A percentile compares a stretch with the other conserved stretches of the same genome.
phyloP scores from a whole-genome alignment of 1,140 invertebrate species.

The Pseudachorutes palmiensis region DNA sequence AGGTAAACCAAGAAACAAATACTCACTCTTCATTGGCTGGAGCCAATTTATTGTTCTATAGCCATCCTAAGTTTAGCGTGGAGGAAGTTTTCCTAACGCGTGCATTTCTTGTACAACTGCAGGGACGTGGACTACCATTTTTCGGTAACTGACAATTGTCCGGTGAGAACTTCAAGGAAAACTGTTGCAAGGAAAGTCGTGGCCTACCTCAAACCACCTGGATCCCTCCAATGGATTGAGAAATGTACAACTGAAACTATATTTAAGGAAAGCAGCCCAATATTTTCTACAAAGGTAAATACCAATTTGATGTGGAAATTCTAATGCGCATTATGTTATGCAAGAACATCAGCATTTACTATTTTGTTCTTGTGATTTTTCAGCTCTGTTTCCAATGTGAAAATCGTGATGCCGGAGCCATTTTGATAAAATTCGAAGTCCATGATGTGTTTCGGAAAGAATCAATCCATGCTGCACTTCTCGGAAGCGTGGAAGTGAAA shows the following conservation, averaged over 20 bases:
- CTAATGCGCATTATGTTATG: too few species aligned
- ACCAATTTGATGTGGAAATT: too few species aligned
- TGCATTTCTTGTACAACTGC: too few species aligned
- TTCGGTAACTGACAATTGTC: slow-evolving; percentile 1
- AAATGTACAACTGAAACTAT: slow-evolving; percentile 21
- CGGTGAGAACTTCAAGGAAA: slow-evolving; percentile 8
- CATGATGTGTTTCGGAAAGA: slow-evolving; percentile 7
- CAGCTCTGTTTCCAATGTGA: slow-evolving; percentile 15
- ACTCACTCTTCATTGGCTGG: too few species aligned
- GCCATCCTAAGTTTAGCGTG: too few species aligned
- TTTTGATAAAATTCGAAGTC: slow-evolving; percentile 12
- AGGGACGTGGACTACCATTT: slow-evolving; percentile 19
- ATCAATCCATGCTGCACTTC: background rate
- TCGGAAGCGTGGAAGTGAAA: slow-evolving; percentile 14
- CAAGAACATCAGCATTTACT: too few species aligned
- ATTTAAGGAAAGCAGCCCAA: slow-evolving; percentile 14
- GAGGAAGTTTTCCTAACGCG: too few species aligned
- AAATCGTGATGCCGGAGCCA: slow-evolving; percentile 6
- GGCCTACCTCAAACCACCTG: slow-evolving; percentile 17
- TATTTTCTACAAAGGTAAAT: slow-evolving; percentile 12
- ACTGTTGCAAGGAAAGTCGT: slow-evolving; percentile 15
- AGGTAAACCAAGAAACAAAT: background rate
- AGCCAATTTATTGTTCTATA: too few species aligned
- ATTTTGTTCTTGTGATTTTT: background rate
- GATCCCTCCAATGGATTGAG: slow-evolving; percentile 16